Evolutionary conservation across 2,113 vertebrate genomes (phyloP).

Genomic region (Hypocryptadius cinnamomeus): DNA sequence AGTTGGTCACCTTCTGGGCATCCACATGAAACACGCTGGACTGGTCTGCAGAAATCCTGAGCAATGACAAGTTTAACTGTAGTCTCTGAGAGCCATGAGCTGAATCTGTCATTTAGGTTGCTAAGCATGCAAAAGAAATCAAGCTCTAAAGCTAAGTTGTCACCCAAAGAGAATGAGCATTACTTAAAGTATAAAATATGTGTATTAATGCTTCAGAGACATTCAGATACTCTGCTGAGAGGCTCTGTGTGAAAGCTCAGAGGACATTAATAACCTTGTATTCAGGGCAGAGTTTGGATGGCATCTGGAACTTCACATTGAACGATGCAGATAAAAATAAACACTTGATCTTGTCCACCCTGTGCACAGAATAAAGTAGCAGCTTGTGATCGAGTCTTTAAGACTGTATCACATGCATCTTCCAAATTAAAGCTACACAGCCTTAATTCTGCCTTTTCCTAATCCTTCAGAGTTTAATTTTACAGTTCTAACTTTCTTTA

Average conservation of each 20-base stretch:
- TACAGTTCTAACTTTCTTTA: not conserved
- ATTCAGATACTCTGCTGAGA: slow-evolving; percentile 13
- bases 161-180: slow-evolving; percentile 26
- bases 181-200: slow-evolving; percentile 23
- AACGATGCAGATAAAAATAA: slow-evolving; percentile 25
- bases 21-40: not conserved
- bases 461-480: slow-evolving; percentile 22
- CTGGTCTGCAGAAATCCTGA: not conserved
- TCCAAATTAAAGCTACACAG: slow-evolving; percentile 14
- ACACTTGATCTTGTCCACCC: slow-evolving; percentile 16
- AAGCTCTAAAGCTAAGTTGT: slow-evolving; percentile 25
- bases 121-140: slow-evolving; percentile 18
- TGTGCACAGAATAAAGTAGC: slow-evolving; percentile 3
- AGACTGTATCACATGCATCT: not conserved
- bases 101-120: not conserved
- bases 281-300: not conserved
- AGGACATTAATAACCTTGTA: slow-evolving; percentile 25
- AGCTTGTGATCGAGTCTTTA: not conserved
- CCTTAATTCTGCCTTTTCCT: slow-evolving; percentile 4
- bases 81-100: not conserved
- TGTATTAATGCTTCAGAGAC: not conserved
- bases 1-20: not conserved
- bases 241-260: not conserved
- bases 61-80: not conserved
- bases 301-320: not conserved